Percentiles rank a stretch among this genome's conserved stretches.
Evolutionary conservation across 2,888 invertebrate species (phyloP).

Genomic region (Campoplex nolae): DNA sequence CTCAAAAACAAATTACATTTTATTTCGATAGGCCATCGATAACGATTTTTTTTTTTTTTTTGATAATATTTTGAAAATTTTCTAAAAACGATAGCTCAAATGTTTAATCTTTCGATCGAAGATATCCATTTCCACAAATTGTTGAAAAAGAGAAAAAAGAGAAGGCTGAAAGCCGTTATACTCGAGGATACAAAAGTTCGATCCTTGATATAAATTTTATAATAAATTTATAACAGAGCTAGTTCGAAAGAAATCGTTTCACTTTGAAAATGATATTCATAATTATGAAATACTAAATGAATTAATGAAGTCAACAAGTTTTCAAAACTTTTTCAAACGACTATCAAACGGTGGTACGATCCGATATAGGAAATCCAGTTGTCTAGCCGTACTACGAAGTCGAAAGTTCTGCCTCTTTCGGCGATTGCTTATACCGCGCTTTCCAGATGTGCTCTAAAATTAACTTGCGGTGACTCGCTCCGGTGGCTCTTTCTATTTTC

Average conservation of each 20-base stretch:
- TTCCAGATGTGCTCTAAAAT: slow-evolving; percentile 20
- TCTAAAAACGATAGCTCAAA: not conserved
- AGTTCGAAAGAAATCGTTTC: not conserved
- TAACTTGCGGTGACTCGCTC: slow-evolving; percentile 12
- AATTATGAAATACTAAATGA: not conserved
- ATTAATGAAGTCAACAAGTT: not conserved
- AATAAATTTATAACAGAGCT: not conserved
- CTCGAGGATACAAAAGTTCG: no score
- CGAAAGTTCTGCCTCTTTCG: slow-evolving; percentile 9
- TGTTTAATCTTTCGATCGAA: no score
- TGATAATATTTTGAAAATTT: not conserved
- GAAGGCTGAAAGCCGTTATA: no score
- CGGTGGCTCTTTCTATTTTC: slow-evolving; percentile 17
- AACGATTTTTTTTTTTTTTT: not conserved
- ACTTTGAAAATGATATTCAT: not conserved
- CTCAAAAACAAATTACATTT: not conserved
- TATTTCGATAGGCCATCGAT: not conserved
- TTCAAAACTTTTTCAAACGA: not conserved
- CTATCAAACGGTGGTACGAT: not conserved
- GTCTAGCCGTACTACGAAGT: not conserved
- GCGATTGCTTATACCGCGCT: slow-evolving; percentile 7
- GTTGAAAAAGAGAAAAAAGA: no score
- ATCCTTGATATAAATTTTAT: no score
- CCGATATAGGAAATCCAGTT: not conserved
- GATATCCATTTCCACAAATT: no score